Evolutionary conservation across 2,888 invertebrate species (phyloP), one percentile per base, ranked within the genome.

Genomic region (Drosophila cognata): DNA sequence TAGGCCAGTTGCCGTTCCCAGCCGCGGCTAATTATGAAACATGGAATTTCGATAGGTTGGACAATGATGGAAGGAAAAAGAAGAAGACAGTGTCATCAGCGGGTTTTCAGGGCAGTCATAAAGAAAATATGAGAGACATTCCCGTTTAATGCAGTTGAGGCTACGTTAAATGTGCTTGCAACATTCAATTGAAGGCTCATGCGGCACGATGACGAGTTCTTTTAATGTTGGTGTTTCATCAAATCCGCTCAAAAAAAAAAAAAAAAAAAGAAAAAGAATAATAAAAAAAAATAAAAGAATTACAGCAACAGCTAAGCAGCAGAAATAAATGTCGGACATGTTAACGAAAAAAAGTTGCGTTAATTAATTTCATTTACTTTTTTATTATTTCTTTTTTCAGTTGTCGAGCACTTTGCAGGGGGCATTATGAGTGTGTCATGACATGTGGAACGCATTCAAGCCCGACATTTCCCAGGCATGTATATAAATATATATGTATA

Each of bases 361-460:
- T 85, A 84, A 84, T 84, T 88, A 85, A 84, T 85, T 85, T 88
- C 61, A 73, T 82, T 85, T 75, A 65, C n/a, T 51, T 84, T 78
- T 63, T 48, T 57, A 60, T 56, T 35, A n/a, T 21, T 5, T 46
- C n/a, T 43, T 48, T 13, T 16, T 48, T 13, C n/a, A 28, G 16
- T 43, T 29, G 18, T 6, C 31, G 35, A 10, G 41, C 68, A 25
- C 55, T 70, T 69, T 46, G 69, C 58, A 25, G 69, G 70, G 70
- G 70, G 35, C 41, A 51, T 31, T 38, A 11, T 33, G 55, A 38
- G 69, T 46, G 38, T 28, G n/a, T 48, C 41, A 29, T 57, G 50
- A 57, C 68, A 51, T 69, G 56, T 69, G 68, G n/a, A 41, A 66
- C 29, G 56, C 56, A 57, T 41, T 41, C 8, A n/a, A 18, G 3